Conservation (phyloP, 2,888 invertebrate genomes). For the Adelphocoris suturalis region DNA sequence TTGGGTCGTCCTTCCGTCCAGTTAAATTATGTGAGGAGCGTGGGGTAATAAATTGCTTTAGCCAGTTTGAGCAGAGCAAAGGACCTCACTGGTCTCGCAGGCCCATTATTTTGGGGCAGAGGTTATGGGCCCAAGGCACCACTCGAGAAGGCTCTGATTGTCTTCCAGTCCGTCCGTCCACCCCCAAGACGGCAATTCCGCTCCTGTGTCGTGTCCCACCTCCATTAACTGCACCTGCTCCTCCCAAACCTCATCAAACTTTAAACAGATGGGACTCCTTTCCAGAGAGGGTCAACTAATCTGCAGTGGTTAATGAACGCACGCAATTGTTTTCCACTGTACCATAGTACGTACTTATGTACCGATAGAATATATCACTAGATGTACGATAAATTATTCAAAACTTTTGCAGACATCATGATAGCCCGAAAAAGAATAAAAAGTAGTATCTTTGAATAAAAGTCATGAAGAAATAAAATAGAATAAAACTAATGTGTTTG, state of each 20-base stretch:
- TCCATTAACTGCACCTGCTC: conserved; percentile 27
- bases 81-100: conserved; percentile 11
- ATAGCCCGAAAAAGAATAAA: no score
- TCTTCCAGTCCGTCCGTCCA: not conserved
- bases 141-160: not conserved
- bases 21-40: not conserved
- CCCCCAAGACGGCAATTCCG: not conserved
- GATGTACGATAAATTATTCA: no score
- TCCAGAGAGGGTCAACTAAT: not conserved
- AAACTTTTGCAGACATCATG: no score
- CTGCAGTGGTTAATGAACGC: not conserved
- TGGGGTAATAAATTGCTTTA: not conserved
- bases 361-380: no score
- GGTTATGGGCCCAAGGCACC: not conserved
- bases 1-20: not conserved
- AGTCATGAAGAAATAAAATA: no score
- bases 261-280: conserved; percentile 8
- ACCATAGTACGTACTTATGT: no score
- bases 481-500: no score
- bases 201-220: not conserved
- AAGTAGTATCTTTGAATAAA: no score
- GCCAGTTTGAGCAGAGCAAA: not conserved
- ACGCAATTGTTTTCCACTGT: not conserved
- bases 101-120: not conserved
- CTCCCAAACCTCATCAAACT: not conserved